phyloP scores from a whole-genome alignment of 2,113 vertebrate genomes.

The Uropsilus gracilis region DNA sequence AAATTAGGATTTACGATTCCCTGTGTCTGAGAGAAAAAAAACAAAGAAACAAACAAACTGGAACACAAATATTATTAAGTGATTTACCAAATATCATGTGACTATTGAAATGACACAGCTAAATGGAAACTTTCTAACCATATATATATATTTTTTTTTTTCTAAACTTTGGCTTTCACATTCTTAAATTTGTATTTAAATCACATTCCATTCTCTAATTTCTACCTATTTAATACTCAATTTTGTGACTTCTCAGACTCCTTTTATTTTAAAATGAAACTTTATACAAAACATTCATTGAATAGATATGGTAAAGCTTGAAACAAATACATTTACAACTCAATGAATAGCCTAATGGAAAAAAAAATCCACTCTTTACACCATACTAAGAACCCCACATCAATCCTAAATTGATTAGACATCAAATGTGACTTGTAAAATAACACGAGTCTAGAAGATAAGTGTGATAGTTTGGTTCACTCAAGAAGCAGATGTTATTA shows the following conservation, averaged over 20 bases:
- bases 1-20: background rate
- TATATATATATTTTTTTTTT: background rate
- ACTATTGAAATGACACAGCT: background rate
- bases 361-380: background rate
- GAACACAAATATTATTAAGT: background rate
- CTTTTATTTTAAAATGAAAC: conserved; percentile 26
- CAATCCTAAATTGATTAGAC: background rate
- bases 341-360: background rate
- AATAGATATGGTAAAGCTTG: background rate
- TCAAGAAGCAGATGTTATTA: background rate
- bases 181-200: background rate
- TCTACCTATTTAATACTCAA: background rate
- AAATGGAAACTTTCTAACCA: background rate
- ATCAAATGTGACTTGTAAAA: background rate
- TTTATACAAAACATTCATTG: background rate
- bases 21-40: background rate
- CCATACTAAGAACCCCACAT: background rate
- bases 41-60: background rate
- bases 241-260: background rate
- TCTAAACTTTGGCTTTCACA: background rate
- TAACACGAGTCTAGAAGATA: background rate
- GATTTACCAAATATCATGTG: background rate
- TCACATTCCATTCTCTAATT: background rate
- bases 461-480: background rate
- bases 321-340: background rate